A percentile compares a stretch with the other conserved stretches of the same genome.
phyloP scores from a whole-genome alignment of 2,888 invertebrate genomes.

The Nebria brevicollis region DNA sequence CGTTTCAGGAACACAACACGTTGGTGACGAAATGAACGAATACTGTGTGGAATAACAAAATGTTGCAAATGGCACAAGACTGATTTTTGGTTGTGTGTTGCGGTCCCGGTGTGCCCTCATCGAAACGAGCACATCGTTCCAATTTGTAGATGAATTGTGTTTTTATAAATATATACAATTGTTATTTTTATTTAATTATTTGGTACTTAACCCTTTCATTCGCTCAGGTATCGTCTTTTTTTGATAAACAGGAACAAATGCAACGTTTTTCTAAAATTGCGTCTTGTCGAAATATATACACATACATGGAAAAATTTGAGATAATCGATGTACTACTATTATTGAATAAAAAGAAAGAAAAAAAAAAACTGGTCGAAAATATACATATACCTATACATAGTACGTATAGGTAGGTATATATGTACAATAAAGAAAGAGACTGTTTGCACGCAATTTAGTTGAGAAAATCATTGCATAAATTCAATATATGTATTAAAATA shows the following conservation, averaged over 20 bases:
- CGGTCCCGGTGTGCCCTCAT: background rate
- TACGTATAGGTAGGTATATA: no score
- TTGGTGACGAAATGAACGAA: background rate
- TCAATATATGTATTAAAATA: slow-evolving; percentile 27
- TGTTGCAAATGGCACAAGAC: slow-evolving; percentile 16
- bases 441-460: slow-evolving; percentile 29
- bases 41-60: background rate
- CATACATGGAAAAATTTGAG: no score
- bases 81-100: slow-evolving; percentile 14
- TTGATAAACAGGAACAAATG: slow-evolving; percentile 48
- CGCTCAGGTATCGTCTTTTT: slow-evolving; percentile 54
- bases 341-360: slow-evolving; percentile 20
- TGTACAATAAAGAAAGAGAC: slow-evolving; percentile 26
- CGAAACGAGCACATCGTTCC: background rate
- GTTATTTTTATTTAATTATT: slow-evolving; percentile 50
- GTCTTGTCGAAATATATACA: slow-evolving; percentile 4
- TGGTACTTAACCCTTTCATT: slow-evolving; percentile 54
- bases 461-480: slow-evolving; percentile 35
- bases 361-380: slow-evolving; percentile 13
- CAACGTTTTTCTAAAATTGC: slow-evolving; percentile 41
- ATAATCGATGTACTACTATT: no score
- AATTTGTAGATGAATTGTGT: slow-evolving; percentile 46
- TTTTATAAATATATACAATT: slow-evolving; percentile 54
- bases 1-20: background rate
- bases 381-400: background rate